A percentile compares a stretch with the other conserved stretches of the same genome.
Evolutionary conservation across 2,888 invertebrate species (phyloP).

Genomic region (Lepidonotus clava): DNA sequence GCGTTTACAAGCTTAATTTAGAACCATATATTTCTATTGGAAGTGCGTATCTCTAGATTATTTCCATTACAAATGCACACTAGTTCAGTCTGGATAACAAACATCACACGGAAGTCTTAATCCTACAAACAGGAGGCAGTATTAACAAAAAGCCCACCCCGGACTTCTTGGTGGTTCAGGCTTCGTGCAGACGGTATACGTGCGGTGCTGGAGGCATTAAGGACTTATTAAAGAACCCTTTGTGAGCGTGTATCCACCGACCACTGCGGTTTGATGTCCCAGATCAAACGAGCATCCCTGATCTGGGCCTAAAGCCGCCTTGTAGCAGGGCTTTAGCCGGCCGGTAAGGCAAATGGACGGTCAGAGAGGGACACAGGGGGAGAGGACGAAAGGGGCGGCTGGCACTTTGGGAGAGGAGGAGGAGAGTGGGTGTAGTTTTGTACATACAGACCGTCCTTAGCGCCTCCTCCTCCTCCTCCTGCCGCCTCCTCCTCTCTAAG

Average conservation of each 20-base stretch:
- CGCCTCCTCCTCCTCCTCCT: no score
- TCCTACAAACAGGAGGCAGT: no score
- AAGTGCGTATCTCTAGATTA: no score
- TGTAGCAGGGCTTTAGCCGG: neutral
- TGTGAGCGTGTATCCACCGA: neutral
- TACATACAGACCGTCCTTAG: neutral
- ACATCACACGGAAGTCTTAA: no score
- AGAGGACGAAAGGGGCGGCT: neutral
- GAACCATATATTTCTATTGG: no score
- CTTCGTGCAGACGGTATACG: slow-evolving; percentile 11
- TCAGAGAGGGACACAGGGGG: neutral
- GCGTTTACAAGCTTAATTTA: no score
- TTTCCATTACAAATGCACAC: no score
- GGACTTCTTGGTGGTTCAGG: no score
- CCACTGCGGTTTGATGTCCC: neutral
- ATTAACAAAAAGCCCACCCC: no score
- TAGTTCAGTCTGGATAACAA: no score
- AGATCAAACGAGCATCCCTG: slow-evolving; percentile 8
- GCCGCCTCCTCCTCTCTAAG: no score
- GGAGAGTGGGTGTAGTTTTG: neutral
- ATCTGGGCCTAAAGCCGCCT: neutral
- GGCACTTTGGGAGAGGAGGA: neutral
- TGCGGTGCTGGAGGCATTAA: neutral
- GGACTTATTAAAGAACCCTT: neutral
- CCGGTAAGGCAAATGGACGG: neutral